Percentiles rank a stretch among this genome's conserved stretches.
These are phyloP conservation scores for Lanius collurio DNA, from an alignment of 2,113 vertebrate genomes.

Conservation along the genomic window DNA sequence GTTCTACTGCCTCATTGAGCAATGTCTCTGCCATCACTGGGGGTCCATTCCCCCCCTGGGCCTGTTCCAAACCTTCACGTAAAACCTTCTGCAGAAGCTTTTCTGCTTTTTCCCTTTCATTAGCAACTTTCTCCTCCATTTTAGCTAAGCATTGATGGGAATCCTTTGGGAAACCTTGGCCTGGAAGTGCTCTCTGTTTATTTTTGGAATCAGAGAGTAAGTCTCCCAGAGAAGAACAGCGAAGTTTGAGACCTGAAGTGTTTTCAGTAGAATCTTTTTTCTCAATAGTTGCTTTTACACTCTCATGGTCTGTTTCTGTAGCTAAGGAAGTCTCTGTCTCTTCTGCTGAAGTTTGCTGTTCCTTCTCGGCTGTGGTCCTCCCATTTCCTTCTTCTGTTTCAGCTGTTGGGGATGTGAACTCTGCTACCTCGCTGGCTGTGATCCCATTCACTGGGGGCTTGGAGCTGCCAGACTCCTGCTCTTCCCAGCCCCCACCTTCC, in stretches of 20 bases:
- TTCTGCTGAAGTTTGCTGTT: constrained; percentile 46
- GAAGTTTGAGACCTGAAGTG: constrained; percentile 40
- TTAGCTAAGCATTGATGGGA: constrained; percentile 62
- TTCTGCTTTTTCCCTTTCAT: constrained; percentile 81
- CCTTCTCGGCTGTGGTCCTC: not conserved
- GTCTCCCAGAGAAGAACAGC: constrained; percentile 82
- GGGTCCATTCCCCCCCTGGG: constrained; percentile 46
- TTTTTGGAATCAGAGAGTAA: constrained; percentile 69
- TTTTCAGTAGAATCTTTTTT: not conserved
- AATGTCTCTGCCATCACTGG: constrained; percentile 68
- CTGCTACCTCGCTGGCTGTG: not conserved
- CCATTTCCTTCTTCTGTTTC: constrained; percentile 36
- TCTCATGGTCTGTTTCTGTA: not conserved
- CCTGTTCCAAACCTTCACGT: constrained; percentile 41
- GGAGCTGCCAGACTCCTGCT: not conserved
- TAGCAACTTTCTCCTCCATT: constrained; percentile 83
- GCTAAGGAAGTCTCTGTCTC: constrained; percentile 7
- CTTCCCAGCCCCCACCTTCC: not conserved
- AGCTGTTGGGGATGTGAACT: not conserved
- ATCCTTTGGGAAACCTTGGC: not conserved
- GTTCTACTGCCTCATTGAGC: constrained; percentile 86
- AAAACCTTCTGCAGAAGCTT: constrained; percentile 78
- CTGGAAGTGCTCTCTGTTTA: not conserved
- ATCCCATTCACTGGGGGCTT: constrained; percentile 48
- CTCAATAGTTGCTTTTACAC: not conserved